A percentile compares a stretch with the other conserved stretches of the same genome.
phyloP scores from a whole-genome alignment of 92 coral and sea anemone species.

The Umimayanthus chanpuru region DNA sequence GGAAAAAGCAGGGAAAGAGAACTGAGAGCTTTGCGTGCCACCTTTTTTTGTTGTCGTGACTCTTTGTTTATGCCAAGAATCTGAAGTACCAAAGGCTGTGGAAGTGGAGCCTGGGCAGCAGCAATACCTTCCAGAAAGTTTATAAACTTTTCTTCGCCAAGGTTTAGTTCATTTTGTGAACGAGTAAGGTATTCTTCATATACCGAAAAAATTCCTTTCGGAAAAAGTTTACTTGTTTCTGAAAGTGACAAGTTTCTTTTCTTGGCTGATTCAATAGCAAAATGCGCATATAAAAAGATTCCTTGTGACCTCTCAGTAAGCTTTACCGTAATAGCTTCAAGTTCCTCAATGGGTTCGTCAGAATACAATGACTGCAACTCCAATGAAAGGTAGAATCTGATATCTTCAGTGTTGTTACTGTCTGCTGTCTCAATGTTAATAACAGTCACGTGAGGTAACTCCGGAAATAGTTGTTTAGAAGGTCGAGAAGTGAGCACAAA shows the following conservation, averaged over 20 bases:
- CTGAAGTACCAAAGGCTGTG: background rate
- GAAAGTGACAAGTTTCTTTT: background rate
- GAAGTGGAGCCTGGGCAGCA: too few relatives aligned
- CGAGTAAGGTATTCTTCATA: background rate
- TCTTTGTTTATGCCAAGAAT: background rate
- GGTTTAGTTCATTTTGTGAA: too few relatives aligned
- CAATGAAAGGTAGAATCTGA: background rate
- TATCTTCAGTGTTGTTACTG: background rate
- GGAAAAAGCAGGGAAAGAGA: constrained; percentile 8
- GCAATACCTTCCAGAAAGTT: too few relatives aligned
- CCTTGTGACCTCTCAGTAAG: background rate
- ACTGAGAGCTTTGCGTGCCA: background rate
- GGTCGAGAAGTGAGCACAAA: constrained; percentile 1
- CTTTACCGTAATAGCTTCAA: background rate
- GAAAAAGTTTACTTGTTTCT: too few relatives aligned
- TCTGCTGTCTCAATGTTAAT: background rate
- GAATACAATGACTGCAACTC: background rate
- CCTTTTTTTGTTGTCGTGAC: background rate
- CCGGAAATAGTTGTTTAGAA: background rate
- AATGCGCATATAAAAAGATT: background rate
- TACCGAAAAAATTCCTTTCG: background rate
- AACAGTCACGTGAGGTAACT: background rate
- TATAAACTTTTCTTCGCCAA: too few relatives aligned
- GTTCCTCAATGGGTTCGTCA: background rate
- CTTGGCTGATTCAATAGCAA: background rate